Evolutionary conservation across 1,140 invertebrate species (phyloP).

Genomic region (Drosophila teissieri): DNA sequence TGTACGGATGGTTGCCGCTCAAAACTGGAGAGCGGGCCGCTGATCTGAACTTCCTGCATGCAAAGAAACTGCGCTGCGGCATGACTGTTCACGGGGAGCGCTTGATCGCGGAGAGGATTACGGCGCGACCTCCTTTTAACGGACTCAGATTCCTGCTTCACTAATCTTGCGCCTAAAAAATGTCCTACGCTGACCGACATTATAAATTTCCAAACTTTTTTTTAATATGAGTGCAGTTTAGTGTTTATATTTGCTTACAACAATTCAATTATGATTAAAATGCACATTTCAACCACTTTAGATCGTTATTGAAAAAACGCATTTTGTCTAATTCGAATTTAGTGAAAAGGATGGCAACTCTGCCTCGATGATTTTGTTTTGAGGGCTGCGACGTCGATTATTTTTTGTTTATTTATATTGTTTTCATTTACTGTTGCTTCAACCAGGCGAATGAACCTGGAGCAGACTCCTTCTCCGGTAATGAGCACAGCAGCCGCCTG

Average conservation of each 20-base stretch:
- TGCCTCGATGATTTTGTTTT: not conserved
- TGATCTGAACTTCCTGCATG: constrained; percentile 70
- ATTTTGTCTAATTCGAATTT: not conserved
- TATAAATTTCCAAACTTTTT: too few species aligned
- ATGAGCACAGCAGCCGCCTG: constrained; percentile 1
- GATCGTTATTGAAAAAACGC: not conserved
- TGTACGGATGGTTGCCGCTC: constrained; percentile 74
- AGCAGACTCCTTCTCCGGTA: not conserved
- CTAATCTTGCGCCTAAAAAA: constrained; percentile 5
- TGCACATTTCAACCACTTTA: too few species aligned
- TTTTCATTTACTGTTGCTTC: constrained; percentile 16
- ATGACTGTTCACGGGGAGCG: constrained; percentile 75
- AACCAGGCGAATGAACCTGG: not conserved
- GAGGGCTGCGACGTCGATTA: not conserved
- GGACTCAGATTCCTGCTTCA: constrained; percentile 74
- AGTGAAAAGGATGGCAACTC: constrained; percentile 24
- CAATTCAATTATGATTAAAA: not conserved
- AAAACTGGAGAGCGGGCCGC: constrained; percentile 26
- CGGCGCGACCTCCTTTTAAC: constrained; percentile 71
- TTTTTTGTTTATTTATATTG: constrained; percentile 47
- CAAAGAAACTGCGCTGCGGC: constrained; percentile 69
- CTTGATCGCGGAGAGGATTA: constrained; percentile 65
- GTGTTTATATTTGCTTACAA: not conserved
- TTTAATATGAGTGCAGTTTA: not conserved
- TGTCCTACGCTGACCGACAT: too few species aligned